These are phyloP conservation scores for Tolypeutes matacus DNA, from an alignment of 2,797 vertebrate genomes.

Conservation along the genomic window DNA sequence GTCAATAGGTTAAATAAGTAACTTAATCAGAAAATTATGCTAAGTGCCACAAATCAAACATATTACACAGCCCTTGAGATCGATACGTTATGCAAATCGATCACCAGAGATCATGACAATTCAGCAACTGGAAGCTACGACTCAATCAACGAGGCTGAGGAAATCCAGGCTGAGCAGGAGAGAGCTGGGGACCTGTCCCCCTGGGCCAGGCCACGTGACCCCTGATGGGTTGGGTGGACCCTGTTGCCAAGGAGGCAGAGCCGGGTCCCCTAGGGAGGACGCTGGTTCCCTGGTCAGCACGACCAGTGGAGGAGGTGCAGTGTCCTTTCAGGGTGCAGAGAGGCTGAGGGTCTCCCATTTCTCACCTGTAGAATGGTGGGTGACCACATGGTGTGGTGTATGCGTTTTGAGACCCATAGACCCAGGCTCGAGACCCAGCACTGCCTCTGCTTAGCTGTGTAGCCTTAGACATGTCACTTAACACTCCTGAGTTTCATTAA, in stretches of 20 bases:
- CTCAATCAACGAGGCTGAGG: conserved; percentile 52
- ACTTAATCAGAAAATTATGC: conserved; percentile 92
- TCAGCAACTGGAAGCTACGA: conserved; percentile 83
- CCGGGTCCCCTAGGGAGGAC: background rate
- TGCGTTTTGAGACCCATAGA: background rate
- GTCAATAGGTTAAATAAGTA: conserved; percentile 92
- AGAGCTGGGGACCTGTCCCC: background rate
- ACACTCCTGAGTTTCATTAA: background rate
- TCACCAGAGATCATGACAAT: conserved; percentile 82
- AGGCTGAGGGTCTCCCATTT: background rate
- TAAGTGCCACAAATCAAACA: conserved; percentile 89
- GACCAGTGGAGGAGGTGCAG: background rate
- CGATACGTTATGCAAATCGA: conserved; percentile 90
- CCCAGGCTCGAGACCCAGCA: background rate
- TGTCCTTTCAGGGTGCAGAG: background rate
- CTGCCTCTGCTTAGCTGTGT: background rate
- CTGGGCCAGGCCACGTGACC: too few relatives aligned
- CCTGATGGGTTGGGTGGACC: background rate
- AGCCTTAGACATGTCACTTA: background rate
- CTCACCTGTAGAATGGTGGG: background rate
- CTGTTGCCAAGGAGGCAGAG: too few relatives aligned
- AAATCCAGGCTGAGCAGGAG: conserved; percentile 68
- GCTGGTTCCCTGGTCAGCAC: background rate
- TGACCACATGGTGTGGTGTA: background rate
- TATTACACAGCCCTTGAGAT: conserved; percentile 88